Base-by-base conservation (phyloP, 2,888 invertebrate genomes). In the Sphaerophoria rueppellii region DNA sequence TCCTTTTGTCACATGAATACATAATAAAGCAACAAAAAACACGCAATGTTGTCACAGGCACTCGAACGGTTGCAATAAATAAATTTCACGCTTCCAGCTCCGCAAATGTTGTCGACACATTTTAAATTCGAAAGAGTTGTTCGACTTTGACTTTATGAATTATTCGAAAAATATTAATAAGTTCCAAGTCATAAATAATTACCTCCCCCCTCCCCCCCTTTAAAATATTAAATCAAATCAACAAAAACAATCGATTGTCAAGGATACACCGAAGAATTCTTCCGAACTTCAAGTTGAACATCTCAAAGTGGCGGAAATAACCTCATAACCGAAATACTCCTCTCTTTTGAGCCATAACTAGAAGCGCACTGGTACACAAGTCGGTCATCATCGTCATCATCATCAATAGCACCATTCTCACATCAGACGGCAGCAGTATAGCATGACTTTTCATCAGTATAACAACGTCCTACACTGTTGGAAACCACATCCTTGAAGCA, bases 241-340 rank as follows among this genome's bases (percentile, higher is more conserved):
- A 12, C 43, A 43, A 43, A 43, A 9, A 43, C 40, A 43, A 40
- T 57, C 40, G 52, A 72, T 82, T 76, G 72, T 76, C 55, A 60
- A 76, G 46, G 72, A 24, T 37, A 58, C 69, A 70, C 58, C 69
- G 57, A 74, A 48, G 73, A 60, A 71, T 24, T 24, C 46, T 65
- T 79, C 74, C 74, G 65, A 67, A 24, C 54, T 65, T 43, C 11
- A 79, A 69, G 54, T 52, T 52, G 12, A 37, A 37, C 63, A 58
- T 71, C 24, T 24, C 82, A 79, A 83, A 74, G 74, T 35, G 52
- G 43, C 60, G 79, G 79, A 82, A 65, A 82, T 79, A 82, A 70
- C 83, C 74, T 43, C 79, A 79, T 83, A 79, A 60, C 65, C 71
- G 61, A 75, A 79, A 71, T 79, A 65, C 71, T 46, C 24, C 1